Percentiles rank a stretch among this genome's conserved stretches.
These are phyloP conservation scores for Microcebus tavaratra DNA, from an alignment of 2,113 vertebrate species.

Conservation along the genomic window DNA sequence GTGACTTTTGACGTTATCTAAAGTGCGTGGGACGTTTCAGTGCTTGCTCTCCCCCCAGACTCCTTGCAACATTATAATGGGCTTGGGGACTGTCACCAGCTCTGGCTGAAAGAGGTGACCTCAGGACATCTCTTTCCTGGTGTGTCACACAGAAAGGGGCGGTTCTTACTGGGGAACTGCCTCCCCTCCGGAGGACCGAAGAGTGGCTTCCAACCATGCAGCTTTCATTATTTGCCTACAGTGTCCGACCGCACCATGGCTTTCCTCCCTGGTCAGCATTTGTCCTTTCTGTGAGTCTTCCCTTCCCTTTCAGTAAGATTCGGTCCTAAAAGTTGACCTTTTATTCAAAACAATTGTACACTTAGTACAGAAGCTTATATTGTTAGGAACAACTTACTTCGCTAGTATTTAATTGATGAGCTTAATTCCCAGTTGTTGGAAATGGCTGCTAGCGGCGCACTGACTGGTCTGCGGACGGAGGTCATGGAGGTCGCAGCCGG, in stretches of 20 bases:
- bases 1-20: fast-evolving
- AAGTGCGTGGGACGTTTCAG: fast-evolving
- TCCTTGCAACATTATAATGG: fast-evolving
- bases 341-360: fast-evolving
- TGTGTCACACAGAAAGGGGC: fast-evolving
- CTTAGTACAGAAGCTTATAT: neutral
- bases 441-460: fast-evolving
- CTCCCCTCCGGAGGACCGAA: fast-evolving
- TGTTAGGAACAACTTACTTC: neutral
- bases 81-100: fast-evolving
- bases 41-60: fast-evolving
- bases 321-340: neutral
- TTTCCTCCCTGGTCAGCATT: fast-evolving
- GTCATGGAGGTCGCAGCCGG: neutral
- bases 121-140: fast-evolving
- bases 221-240: too few species aligned
- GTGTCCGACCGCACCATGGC: fast-evolving
- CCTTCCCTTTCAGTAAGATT: neutral
- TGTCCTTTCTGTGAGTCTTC: neutral
- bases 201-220: fast-evolving
- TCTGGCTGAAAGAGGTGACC: neutral
- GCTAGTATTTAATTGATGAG: neutral
- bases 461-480: neutral
- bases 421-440: too few species aligned
- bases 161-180: fast-evolving